A percentile compares a stretch with the other conserved stretches of the same genome.
Conservation (phyloP, 2,113 vertebrate genomes). For the Zootoca vivipara region DNA sequence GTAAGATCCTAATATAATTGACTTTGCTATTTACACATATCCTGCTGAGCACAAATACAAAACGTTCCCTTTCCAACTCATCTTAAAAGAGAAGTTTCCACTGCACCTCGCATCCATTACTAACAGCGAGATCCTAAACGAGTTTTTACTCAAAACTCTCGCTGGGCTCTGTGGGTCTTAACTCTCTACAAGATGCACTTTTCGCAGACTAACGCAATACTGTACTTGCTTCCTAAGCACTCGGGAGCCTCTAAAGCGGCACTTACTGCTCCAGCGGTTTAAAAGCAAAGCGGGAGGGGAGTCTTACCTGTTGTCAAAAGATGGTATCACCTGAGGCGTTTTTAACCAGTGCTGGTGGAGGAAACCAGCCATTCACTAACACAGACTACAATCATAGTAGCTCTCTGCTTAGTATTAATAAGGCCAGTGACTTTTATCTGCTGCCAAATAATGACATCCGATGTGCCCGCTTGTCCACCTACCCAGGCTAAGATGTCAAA, state of each 20-base stretch:
- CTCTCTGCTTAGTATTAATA: conserved; percentile 62
- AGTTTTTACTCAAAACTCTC: neutral
- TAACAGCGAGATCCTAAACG: neutral
- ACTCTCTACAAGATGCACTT: neutral
- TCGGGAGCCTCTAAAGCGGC: neutral
- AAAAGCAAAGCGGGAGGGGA: fast-evolving
- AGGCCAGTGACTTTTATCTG: conserved; percentile 67
- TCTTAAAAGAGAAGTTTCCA: neutral
- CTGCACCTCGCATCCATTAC: neutral
- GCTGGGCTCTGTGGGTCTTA: neutral
- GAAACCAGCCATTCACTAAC: conserved; percentile 53
- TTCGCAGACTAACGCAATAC: neutral
- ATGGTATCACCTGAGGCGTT: conserved; percentile 51
- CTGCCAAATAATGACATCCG: conserved; percentile 74
- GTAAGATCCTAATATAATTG: neutral
- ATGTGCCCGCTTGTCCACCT: conserved; percentile 62
- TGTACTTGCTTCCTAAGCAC: neutral
- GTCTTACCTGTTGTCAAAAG: conserved; percentile 69
- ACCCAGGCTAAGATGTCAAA: conserved; percentile 69
- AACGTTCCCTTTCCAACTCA: neutral
- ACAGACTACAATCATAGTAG: conserved; percentile 53
- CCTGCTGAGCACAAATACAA: neutral
- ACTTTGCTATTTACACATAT: no score
- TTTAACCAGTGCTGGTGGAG: conserved; percentile 48
- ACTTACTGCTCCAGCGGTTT: fast-evolving